A percentile compares a stretch with the other conserved stretches of the same genome.
Conservation (phyloP, 2,888 invertebrate species). For the Sturmia bella region DNA sequence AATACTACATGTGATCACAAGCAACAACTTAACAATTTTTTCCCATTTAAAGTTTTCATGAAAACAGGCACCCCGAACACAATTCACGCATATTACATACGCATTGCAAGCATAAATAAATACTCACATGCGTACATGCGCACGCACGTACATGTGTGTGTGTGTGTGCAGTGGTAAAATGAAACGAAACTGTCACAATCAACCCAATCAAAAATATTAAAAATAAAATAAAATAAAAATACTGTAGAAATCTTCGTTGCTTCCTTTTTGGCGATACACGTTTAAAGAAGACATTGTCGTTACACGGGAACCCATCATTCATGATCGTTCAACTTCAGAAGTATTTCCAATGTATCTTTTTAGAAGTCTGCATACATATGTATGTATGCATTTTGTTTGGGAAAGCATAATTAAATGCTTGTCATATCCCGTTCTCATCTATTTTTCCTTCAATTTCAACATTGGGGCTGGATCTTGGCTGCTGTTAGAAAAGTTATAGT, state of each 20-base stretch:
- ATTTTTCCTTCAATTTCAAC: constrained; percentile 57
- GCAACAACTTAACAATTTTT: constrained; percentile 66
- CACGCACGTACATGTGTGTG: too few relatives aligned
- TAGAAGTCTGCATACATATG: constrained; percentile 15
- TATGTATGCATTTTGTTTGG: constrained; percentile 35
- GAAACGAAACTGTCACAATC: constrained; percentile 56
- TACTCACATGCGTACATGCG: not conserved
- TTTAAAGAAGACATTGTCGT: constrained; percentile 55
- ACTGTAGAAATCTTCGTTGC: not conserved
- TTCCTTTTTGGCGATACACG: constrained; percentile 31
- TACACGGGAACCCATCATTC: constrained; percentile 66
- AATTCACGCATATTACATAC: constrained; percentile 19
- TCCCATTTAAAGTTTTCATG: too few relatives aligned
- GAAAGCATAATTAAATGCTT: constrained; percentile 72
- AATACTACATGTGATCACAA: constrained; percentile 67
- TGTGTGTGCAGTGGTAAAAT: constrained; percentile 7
- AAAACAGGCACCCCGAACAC: constrained; percentile 17
- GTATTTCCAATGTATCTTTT: constrained; percentile 34
- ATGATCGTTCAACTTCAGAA: constrained; percentile 59
- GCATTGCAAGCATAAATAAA: constrained; percentile 19
- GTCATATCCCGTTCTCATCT: constrained; percentile 73
- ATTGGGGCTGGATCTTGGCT: constrained; percentile 1
- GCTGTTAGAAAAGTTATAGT: constrained; percentile 48
- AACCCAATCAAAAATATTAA: constrained; percentile 53
- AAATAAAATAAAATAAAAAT: constrained; percentile 38